Base-by-base conservation (phyloP, 92 coral and sea anemone genomes). In the Meandrina meandrites region DNA sequence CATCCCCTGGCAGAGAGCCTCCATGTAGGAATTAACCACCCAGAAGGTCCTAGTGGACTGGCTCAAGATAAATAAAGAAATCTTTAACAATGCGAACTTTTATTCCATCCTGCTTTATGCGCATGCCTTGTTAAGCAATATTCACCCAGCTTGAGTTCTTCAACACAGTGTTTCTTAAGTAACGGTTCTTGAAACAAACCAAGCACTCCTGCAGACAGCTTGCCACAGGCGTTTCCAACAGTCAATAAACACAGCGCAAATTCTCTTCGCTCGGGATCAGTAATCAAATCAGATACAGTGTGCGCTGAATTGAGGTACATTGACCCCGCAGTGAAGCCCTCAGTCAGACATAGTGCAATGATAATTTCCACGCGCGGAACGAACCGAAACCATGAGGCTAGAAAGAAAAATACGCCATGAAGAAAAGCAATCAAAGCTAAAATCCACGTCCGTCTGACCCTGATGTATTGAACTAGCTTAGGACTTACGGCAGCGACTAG, bases 241-340 rank as follows among this genome's bases (percentile, higher is more conserved):
- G 98, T 94, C 21, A 94, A 86, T 53, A 94, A 76, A 28, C 96
- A 90, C 24, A 94, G 93, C 1, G 96, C 98, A 18, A 94, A 89
- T 73, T 93, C 98, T 80, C 89, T 87, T 53, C 81, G 87, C 78
- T 82, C 81, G 11, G 75, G 78, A 30, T 87, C 92, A 1, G 82
- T 76, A 36, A 94, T 91, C 82, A 80, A 40, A 21, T 91, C 93
- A 37, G 98, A 93, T 12, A 94, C 96, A 4, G 98, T 86, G 79
- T 94, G 89, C 19, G 95, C 98, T 7, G 98, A 94, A 48, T 94
- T 94, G 28, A 94, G 88, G 68, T 94, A 94, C 93, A 94, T 91
- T 5, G 96, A 93, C 14, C 98, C 98, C 0, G 98, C 96, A 0
- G 93, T 93, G 42, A 95, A 95, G 11, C 98, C 98, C 77, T 95